phyloP scores from a whole-genome alignment of 1,140 invertebrate genomes.

The Drosophila miranda region DNA sequence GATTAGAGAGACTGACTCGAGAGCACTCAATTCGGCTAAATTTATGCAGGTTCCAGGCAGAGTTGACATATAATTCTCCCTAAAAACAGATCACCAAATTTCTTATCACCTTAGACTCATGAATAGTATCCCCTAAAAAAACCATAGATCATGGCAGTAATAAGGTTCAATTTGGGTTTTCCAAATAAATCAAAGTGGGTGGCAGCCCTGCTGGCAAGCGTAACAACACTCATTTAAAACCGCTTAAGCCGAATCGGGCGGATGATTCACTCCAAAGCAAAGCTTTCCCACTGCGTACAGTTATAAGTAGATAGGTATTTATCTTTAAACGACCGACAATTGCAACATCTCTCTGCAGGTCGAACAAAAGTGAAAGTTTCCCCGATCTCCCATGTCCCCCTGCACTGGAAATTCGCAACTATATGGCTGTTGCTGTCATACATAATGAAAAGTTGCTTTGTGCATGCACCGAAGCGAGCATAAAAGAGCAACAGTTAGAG shows the following conservation, averaged over 20 bases:
- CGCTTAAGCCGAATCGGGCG: neutral
- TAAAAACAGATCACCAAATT: too few relatives aligned
- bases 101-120: too few relatives aligned
- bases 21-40: neutral
- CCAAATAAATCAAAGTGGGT: too few relatives aligned
- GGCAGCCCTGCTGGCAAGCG: too few relatives aligned
- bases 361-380: conserved; percentile 68
- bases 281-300: conserved; percentile 27
- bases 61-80: neutral
- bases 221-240: conserved; percentile 16
- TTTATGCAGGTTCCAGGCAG: conserved; percentile 1
- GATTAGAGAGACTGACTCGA: conserved; percentile 11
- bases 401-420: conserved; percentile 72
- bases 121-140: too few relatives aligned
- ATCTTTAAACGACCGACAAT: conserved; percentile 31
- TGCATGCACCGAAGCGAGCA: conserved; percentile 55
- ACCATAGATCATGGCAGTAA: too few relatives aligned
- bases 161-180: too few relatives aligned
- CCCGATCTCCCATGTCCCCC: conserved; percentile 13
- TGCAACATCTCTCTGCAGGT: conserved; percentile 45
- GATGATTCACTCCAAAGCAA: conserved; percentile 43
- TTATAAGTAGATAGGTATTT: neutral
- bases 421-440: conserved; percentile 23
- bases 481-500: conserved; percentile 34
- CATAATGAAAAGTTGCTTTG: conserved; percentile 45